A percentile compares a stretch with the other conserved stretches of the same genome.
These are phyloP conservation scores for Magallana gigas DNA, from an alignment of 1,140 invertebrate species.

Conservation along the genomic window DNA sequence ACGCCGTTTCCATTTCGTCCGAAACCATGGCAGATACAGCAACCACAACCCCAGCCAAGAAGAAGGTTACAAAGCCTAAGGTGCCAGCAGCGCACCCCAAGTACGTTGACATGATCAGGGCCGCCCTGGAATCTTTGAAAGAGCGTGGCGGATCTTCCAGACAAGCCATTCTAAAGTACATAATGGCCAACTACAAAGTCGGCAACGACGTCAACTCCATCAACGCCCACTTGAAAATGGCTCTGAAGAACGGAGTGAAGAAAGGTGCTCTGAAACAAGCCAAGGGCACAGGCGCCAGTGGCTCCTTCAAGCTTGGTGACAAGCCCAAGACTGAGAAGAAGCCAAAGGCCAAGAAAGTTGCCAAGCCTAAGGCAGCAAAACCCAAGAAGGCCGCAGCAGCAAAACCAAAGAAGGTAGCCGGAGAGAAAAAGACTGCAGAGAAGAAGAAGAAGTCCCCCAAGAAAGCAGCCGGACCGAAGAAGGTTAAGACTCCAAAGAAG, in stretches of 20 bases:
- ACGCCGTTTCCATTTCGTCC: too few species aligned
- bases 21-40: too few species aligned
- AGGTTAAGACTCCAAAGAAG: conserved; percentile 39
- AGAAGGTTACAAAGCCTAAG: too few species aligned
- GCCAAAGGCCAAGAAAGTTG: conserved; percentile 54
- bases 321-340: conserved; percentile 50
- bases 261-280: conserved; percentile 70
- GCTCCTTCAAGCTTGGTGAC: conserved; percentile 73
- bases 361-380: conserved; percentile 56
- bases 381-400: not conserved
- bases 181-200: conserved; percentile 73
- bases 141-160: conserved; percentile 71
- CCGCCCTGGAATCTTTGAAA: not conserved
- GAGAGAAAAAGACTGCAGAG: conserved; percentile 24
- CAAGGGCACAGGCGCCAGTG: conserved; percentile 75
- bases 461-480: conserved; percentile 27
- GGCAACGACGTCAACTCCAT: conserved; percentile 69
- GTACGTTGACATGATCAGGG: too few species aligned
- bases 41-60: too few species aligned
- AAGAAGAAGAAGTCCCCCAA: too few species aligned
- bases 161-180: conserved; percentile 77
- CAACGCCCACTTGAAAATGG: conserved; percentile 73
- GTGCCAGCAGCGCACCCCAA: too few species aligned
- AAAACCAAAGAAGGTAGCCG: conserved; percentile 41
- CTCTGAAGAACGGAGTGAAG: conserved; percentile 70